phyloP scores from a whole-genome alignment of 2,113 vertebrate genomes.

The Bos javanicus region DNA sequence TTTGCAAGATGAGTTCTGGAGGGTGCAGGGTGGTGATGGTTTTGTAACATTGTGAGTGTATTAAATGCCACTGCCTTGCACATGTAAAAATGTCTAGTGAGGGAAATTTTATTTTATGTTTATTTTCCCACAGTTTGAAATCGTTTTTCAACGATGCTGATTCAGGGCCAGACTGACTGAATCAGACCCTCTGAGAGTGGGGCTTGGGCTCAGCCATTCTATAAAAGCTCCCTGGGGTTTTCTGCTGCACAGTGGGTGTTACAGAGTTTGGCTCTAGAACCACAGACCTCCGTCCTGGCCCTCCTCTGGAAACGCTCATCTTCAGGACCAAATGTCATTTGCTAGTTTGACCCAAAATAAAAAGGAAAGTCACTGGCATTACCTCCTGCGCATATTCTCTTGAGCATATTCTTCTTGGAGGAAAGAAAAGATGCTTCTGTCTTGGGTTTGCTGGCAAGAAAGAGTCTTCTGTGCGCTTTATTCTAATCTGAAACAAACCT shows the following conservation, averaged over 20 bases:
- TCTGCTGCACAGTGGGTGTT: not conserved
- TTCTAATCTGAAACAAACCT: slow-evolving; percentile 59
- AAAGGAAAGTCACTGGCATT: slow-evolving; percentile 31
- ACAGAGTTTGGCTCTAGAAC: not conserved
- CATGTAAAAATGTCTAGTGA: not conserved
- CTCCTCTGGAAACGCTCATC: not conserved
- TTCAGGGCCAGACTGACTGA: not conserved
- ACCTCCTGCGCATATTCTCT: slow-evolving; percentile 36
- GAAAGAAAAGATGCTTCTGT: slow-evolving; percentile 58
- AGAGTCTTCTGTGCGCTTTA: slow-evolving; percentile 48
- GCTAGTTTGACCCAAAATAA: not conserved
- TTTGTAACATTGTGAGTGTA: not conserved
- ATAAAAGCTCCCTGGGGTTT: not conserved
- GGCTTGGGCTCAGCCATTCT: not conserved
- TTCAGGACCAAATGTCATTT: not conserved
- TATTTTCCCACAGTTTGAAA: not conserved
- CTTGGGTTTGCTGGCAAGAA: slow-evolving; percentile 55
- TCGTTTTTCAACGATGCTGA: not conserved
- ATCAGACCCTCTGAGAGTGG: not conserved
- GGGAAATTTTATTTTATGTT: not conserved
- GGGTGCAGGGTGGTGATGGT: not conserved
- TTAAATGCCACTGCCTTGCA: not conserved
- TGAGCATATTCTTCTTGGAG: slow-evolving; percentile 23
- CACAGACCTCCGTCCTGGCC: not conserved
- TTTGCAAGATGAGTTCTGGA: not conserved